A percentile compares a stretch with the other conserved stretches of the same genome.
Evolutionary conservation across 2,113 vertebrate genomes (phyloP).

Genomic region (Cochlearius cochlearius): DNA sequence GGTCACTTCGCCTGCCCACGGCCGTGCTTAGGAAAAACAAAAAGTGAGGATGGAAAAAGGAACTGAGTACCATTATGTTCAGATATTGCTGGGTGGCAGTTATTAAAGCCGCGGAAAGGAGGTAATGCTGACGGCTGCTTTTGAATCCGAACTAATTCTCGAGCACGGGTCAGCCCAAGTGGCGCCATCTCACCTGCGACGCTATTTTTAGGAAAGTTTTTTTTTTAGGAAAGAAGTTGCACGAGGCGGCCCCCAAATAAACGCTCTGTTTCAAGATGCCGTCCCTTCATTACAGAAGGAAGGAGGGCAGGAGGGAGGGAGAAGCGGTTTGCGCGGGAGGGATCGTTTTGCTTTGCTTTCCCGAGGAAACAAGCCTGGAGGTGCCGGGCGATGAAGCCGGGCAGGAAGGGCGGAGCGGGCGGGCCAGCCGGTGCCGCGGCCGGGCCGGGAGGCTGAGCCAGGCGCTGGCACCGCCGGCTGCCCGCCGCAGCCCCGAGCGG

Average conservation of each 20-base stretch:
- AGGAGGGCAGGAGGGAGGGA: neutral
- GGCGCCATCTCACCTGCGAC: neutral
- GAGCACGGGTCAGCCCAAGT: accelerated
- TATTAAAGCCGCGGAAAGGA: neutral
- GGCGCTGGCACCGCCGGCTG: neutral
- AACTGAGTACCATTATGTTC: neutral
- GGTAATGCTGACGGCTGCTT: neutral
- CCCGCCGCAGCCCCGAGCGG: neutral
- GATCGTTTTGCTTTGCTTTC: neutral
- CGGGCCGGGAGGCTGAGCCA: too few relatives aligned
- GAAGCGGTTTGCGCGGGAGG: neutral
- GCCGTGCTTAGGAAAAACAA: neutral
- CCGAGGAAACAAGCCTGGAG: neutral
- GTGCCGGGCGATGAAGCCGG: neutral
- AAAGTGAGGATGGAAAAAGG: accelerated
- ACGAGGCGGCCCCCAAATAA: neutral
- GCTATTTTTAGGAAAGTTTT: neutral
- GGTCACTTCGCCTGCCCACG: neutral
- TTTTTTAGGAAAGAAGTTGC: neutral
- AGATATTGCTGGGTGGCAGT: neutral
- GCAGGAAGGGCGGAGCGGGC: accelerated
- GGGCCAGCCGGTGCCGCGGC: too few relatives aligned
- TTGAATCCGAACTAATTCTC: neutral
- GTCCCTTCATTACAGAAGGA: too few relatives aligned
- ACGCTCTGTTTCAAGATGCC: neutral